A percentile compares a stretch with the other conserved stretches of the same genome.
phyloP scores from a whole-genome alignment of 2,113 vertebrate species.

The Corydoras maculifer region DNA sequence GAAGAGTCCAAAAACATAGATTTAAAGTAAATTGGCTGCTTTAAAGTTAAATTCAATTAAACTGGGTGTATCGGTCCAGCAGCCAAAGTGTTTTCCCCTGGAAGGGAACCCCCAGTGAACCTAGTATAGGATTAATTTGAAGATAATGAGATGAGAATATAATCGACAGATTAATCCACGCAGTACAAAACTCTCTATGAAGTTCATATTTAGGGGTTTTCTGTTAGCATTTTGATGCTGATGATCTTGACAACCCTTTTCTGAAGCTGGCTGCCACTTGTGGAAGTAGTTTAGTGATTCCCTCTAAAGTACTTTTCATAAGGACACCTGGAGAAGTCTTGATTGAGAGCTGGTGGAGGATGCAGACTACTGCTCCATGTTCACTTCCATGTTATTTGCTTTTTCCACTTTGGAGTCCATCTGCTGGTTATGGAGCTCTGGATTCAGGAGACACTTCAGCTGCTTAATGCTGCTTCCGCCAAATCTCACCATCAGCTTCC shows the following conservation, averaged over 20 bases:
- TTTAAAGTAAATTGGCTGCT: too few species aligned
- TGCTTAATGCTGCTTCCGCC: slow-evolving; percentile 48
- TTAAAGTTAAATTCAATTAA: too few species aligned
- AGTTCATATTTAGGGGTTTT: too few species aligned
- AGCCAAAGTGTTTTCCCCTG: too few species aligned
- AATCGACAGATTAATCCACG: too few species aligned
- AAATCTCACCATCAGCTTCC: slow-evolving; percentile 40
- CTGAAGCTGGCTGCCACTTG: neutral
- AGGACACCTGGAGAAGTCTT: slow-evolving; percentile 42
- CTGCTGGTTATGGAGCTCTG: slow-evolving; percentile 54
- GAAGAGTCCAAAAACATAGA: too few species aligned
- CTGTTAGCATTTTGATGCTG: too few species aligned
- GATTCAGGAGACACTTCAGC: slow-evolving; percentile 57
- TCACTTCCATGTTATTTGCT: slow-evolving; percentile 59
- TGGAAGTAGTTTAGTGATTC: slow-evolving; percentile 40
- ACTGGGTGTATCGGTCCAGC: too few species aligned
- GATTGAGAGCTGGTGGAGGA: slow-evolving; percentile 14
- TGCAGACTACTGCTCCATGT: slow-evolving; percentile 23
- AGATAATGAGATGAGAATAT: too few species aligned
- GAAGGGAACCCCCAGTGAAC: too few species aligned
- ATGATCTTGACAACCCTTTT: neutral
- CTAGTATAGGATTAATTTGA: too few species aligned
- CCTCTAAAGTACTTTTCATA: neutral
- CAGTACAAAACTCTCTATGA: too few species aligned
- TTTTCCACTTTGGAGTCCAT: slow-evolving; percentile 63